Conservation (phyloP, 2,888 invertebrate species). For the Drosophila neonasuta region DNA sequence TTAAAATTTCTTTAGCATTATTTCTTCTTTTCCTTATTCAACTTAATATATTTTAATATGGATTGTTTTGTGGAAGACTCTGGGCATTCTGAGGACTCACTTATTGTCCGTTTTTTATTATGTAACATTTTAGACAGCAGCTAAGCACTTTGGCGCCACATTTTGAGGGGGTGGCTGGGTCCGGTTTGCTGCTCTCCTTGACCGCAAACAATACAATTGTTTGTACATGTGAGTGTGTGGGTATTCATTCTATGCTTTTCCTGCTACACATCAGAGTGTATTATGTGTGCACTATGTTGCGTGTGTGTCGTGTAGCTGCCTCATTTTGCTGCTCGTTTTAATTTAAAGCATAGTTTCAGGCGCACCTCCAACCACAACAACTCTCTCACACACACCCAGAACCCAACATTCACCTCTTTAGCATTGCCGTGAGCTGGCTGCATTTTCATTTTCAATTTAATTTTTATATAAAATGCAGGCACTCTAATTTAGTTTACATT, state of each 20-base stretch:
- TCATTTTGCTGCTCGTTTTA: conserved; percentile 60
- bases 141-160: conserved; percentile 14
- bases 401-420: not conserved
- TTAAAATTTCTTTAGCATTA: too few relatives aligned
- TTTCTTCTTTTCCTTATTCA: not conserved
- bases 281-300: conserved; percentile 15
- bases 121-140: not conserved
- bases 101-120: not conserved
- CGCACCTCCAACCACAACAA: conserved; percentile 17
- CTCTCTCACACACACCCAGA: not conserved
- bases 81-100: not conserved
- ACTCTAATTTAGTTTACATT: conserved; percentile 49
- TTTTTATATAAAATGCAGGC: conserved; percentile 38
- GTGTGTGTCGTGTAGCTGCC: conserved; percentile 53
- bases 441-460: conserved; percentile 54
- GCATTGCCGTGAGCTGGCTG: conserved; percentile 25
- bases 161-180: conserved; percentile 5
- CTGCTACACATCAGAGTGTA: conserved; percentile 6
- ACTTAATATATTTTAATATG: not conserved
- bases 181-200: conserved; percentile 1
- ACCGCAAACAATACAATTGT: conserved; percentile 33
- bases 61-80: too few relatives aligned
- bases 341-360: conserved; percentile 53
- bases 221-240: conserved; percentile 4
- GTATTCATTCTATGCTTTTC: conserved; percentile 11